Evolutionary conservation across 2,888 invertebrate genomes (phyloP).

Genomic region (Phengaris arion): DNA sequence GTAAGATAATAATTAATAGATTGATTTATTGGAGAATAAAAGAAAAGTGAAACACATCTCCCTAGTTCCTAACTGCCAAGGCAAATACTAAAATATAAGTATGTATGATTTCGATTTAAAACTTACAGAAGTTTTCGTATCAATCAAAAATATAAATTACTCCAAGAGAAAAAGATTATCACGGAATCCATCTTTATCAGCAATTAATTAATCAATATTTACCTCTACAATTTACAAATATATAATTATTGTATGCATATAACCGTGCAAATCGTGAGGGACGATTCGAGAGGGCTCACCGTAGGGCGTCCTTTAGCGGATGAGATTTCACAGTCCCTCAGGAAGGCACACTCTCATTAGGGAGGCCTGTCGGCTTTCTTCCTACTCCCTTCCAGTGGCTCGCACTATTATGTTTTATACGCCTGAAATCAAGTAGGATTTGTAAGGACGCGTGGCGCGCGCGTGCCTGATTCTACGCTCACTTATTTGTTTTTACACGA

Average conservation of each 20-base stretch:
- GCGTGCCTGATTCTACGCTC: conserved; percentile 51
- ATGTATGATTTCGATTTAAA: no score
- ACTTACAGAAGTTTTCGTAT: no score
- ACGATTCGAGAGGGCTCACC: conserved; percentile 37
- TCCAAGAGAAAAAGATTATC: no score
- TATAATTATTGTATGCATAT: conserved; percentile 27
- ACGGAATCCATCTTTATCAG: background rate
- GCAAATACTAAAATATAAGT: no score
- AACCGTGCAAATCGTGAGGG: conserved; percentile 28
- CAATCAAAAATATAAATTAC: no score
- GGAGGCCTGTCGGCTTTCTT: conserved; percentile 59
- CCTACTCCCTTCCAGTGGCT: conserved; percentile 37
- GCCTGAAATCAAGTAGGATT: conserved; percentile 49
- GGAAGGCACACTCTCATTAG: conserved; percentile 63
- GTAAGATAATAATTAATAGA: no score
- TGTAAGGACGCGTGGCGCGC: conserved; percentile 51
- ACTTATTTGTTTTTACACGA: conserved; percentile 73
- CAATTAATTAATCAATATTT: conserved; percentile 2
- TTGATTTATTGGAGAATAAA: no score
- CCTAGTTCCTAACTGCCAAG: no score
- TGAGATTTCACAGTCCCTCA: conserved; percentile 51
- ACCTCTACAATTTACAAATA: background rate
- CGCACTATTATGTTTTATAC: conserved; percentile 43
- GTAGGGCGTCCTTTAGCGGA: conserved; percentile 45
- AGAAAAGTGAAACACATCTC: no score